Evolutionary conservation across 2,888 invertebrate genomes (phyloP).

Genomic region (Caenorhabditis wallacei): DNA sequence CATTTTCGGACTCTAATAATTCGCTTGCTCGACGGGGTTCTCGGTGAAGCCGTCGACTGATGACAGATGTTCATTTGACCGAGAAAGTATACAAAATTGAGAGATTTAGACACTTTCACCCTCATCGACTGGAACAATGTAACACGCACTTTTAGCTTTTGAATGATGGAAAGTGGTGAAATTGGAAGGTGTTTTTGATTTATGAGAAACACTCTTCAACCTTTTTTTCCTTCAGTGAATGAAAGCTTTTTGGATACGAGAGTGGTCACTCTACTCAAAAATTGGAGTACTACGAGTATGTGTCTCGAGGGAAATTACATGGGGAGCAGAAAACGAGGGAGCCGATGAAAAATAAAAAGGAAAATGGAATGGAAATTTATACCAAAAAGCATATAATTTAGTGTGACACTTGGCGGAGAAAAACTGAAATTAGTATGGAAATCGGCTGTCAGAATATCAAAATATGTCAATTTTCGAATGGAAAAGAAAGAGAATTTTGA

Average conservation of each 20-base stretch:
- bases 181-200: conserved; percentile 27
- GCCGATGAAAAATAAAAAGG: conserved; percentile 17
- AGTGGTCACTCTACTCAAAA: conserved; percentile 54
- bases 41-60: conserved; percentile 48
- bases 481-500: background rate
- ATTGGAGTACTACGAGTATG: conserved; percentile 49
- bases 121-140: conserved; percentile 52
- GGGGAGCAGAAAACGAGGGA: conserved; percentile 12
- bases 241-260: background rate
- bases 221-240: background rate
- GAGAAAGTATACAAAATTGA: background rate
- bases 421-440: conserved; percentile 53
- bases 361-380: conserved; percentile 59
- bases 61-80: conserved; percentile 59
- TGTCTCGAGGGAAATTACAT: conserved; percentile 60
- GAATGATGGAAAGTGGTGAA: conserved; percentile 8
- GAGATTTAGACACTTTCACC: conserved; percentile 38
- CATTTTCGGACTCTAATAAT: conserved; percentile 61
- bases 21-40: conserved; percentile 41
- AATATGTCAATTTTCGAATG: conserved; percentile 12
- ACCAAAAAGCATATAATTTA: conserved; percentile 58
- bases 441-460: conserved; percentile 33
- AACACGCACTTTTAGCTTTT: conserved; percentile 19
- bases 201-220: conserved; percentile 20
- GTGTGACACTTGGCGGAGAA: conserved; percentile 46